A percentile compares a stretch with the other conserved stretches of the same genome.
Conservation (phyloP, 2,113 vertebrate species). For the Mystacornis crossleyi region DNA sequence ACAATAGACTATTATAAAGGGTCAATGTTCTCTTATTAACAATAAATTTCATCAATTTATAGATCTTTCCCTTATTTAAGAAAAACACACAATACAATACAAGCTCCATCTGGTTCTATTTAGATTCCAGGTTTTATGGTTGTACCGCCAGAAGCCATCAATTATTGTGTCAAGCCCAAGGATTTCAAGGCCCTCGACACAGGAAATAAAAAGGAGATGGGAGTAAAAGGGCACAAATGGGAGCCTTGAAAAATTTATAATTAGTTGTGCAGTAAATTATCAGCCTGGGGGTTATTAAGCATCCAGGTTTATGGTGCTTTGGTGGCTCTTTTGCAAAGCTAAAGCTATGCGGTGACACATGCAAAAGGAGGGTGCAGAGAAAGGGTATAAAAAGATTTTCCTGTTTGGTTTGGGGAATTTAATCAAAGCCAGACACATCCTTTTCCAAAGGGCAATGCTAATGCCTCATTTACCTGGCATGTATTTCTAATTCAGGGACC, state of each 20-base stretch:
- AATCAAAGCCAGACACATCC: neutral
- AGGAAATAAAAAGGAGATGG: neutral
- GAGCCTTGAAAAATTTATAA: neutral
- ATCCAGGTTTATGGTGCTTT: neutral
- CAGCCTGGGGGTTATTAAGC: neutral
- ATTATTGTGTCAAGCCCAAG: neutral
- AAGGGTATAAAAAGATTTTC: neutral
- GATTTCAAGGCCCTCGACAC: slow-evolving; percentile 26
- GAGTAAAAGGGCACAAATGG: neutral
- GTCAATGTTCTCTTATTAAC: slow-evolving; percentile 24
- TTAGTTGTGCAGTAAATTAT: neutral
- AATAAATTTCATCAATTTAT: slow-evolving; percentile 47
- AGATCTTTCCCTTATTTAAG: slow-evolving; percentile 44
- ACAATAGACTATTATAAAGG: slow-evolving; percentile 1
- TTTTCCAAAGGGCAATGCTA: neutral
- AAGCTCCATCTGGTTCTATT: slow-evolving; percentile 48
- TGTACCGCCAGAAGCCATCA: slow-evolving; percentile 29
- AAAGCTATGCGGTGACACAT: neutral
- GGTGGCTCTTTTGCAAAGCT: neutral
- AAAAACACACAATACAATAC: slow-evolving; percentile 34
- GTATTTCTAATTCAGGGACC: neutral
- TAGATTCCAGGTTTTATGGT: slow-evolving; percentile 33
- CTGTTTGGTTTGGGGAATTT: neutral
- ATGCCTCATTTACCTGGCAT: neutral
- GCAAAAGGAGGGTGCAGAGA: neutral